Percentiles rank a stretch among this genome's conserved stretches.
Conservation (phyloP, 1,140 invertebrate species). For the Drosophila kepulauana region DNA sequence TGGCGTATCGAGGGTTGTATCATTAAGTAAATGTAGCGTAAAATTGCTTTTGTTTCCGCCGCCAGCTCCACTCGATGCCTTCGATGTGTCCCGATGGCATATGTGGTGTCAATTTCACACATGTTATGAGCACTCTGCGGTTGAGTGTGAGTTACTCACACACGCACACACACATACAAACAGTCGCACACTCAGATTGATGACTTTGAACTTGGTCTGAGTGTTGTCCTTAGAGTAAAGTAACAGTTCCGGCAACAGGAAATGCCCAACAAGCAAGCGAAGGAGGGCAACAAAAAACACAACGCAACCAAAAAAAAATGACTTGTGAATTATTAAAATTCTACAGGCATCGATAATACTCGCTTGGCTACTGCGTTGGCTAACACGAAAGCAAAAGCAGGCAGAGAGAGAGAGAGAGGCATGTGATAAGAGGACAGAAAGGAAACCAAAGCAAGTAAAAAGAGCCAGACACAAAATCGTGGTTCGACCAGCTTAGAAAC, state of each 20-base stretch:
- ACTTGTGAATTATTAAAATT: slow-evolving; percentile 66
- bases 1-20: slow-evolving; percentile 44
- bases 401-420: background rate
- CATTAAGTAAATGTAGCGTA: slow-evolving; percentile 81
- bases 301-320: slow-evolving; percentile 13
- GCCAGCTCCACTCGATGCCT: slow-evolving; percentile 28
- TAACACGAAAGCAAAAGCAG: slow-evolving; percentile 56
- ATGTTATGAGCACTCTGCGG: slow-evolving; percentile 77
- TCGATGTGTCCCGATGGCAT: slow-evolving; percentile 42
- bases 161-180: background rate
- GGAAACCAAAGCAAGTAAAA: slow-evolving; percentile 14
- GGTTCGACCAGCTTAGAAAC: slow-evolving; percentile 54
- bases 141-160: slow-evolving; percentile 31
- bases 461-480: slow-evolving; percentile 49
- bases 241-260: slow-evolving; percentile 67
- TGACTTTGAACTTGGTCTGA: slow-evolving; percentile 47
- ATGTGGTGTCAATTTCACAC: slow-evolving; percentile 81
- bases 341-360: slow-evolving; percentile 40
- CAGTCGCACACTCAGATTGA: slow-evolving; percentile 63
- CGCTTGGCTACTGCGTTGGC: background rate
- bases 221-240: slow-evolving; percentile 50
- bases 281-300: slow-evolving; percentile 17
- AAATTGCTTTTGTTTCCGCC: slow-evolving; percentile 71
- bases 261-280: slow-evolving; percentile 44
- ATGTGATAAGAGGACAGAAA: slow-evolving; percentile 31